Conservation (phyloP, 2,113 vertebrate species). For the Herpetotheres cachinnans region DNA sequence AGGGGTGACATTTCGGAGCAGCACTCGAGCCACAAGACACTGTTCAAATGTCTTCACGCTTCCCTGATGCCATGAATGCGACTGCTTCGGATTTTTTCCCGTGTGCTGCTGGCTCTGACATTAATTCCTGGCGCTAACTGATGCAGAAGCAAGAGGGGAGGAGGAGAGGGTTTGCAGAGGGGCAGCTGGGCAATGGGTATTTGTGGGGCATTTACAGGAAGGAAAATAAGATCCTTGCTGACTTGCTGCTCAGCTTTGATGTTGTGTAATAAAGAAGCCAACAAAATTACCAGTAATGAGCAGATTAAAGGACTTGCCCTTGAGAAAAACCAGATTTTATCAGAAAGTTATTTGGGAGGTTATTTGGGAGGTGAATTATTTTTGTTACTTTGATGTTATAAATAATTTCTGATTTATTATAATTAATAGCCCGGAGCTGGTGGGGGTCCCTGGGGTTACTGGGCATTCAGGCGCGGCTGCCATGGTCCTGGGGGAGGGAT, state of each 20-base stretch:
- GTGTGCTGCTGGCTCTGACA: not conserved
- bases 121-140: not conserved
- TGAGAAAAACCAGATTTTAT: slow-evolving; percentile 38
- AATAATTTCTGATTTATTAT: slow-evolving; percentile 42
- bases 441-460: not conserved
- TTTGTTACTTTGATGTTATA: not conserved
- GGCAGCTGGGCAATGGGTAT: not conserved
- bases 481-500: accelerated
- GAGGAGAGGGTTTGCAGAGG: not conserved
- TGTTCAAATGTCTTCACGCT: not conserved
- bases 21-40: not conserved
- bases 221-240: slow-evolving; percentile 11
- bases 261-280: not conserved
- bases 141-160: not conserved
- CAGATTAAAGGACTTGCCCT: slow-evolving; percentile 45
- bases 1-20: not conserved
- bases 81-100: not conserved
- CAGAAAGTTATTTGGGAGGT: slow-evolving; percentile 51
- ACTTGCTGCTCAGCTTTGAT: slow-evolving; percentile 19
- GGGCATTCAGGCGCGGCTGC: not conserved
- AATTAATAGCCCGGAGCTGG: slow-evolving; percentile 16
- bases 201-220: not conserved
- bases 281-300: not conserved
- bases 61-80: not conserved
- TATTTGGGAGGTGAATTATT: slow-evolving; percentile 34